Evolutionary conservation across 2,113 vertebrate species (phyloP).

Genomic region (Zosterops borbonicus): DNA sequence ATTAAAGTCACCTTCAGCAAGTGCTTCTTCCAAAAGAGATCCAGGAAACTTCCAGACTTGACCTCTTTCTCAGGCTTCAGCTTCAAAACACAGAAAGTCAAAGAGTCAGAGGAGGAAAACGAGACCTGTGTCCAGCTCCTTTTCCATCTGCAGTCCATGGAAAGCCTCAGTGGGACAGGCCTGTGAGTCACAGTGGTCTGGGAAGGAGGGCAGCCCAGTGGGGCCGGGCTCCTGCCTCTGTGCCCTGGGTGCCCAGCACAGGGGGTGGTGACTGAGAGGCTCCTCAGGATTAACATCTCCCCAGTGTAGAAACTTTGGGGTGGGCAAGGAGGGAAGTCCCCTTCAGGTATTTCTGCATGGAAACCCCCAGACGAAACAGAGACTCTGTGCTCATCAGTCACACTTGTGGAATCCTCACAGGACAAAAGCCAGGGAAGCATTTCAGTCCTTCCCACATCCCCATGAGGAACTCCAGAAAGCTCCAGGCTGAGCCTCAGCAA

Average conservation of each 20-base stretch:
- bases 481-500: too few species aligned
- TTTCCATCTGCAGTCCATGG: neutral
- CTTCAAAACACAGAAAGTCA: neutral
- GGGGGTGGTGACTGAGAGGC: neutral
- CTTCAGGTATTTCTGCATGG: neutral
- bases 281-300: neutral
- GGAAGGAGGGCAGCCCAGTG: neutral
- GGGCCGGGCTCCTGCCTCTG: neutral
- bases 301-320: neutral
- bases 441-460: neutral
- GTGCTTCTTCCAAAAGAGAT: conserved; percentile 29
- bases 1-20: conserved; percentile 54
- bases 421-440: neutral
- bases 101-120: neutral
- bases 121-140: neutral
- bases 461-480: neutral
- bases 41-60: neutral
- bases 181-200: neutral
- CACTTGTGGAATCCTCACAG: neutral
- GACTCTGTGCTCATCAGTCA: neutral
- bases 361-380: neutral
- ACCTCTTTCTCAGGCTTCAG: neutral
- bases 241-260: neutral
- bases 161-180: rapidly evolving
- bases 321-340: neutral